These are phyloP conservation scores for Agrilus mali DNA, from an alignment of 2,888 invertebrate genomes.

Conservation along the genomic window DNA sequence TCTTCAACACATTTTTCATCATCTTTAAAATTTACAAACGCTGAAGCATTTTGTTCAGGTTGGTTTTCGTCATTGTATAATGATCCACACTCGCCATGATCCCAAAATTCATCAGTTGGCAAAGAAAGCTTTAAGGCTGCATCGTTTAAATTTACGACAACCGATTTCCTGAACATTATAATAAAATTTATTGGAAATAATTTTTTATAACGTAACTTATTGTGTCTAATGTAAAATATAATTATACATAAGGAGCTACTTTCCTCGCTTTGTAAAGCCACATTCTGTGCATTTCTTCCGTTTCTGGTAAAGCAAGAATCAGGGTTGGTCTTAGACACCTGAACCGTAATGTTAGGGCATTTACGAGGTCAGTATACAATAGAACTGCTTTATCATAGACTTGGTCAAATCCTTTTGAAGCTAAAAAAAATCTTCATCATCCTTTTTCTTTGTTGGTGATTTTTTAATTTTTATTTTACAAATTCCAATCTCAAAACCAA, in stretches of 20 bases:
- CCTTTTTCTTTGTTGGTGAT: too few species aligned
- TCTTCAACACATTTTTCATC: too few species aligned
- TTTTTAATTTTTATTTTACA: slow-evolving; percentile 19
- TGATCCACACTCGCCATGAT: too few species aligned
- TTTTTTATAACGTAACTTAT: neutral
- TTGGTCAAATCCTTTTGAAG: slow-evolving; percentile 25
- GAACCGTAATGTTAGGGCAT: slow-evolving; percentile 28
- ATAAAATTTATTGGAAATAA: too few species aligned
- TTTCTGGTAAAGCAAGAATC: slow-evolving; percentile 28
- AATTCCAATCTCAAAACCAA: slow-evolving; percentile 33
- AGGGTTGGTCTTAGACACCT: slow-evolving; percentile 28
- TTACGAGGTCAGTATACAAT: slow-evolving; percentile 29
- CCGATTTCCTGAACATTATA: too few species aligned
- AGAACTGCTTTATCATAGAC: slow-evolving; percentile 19
- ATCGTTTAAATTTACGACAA: too few species aligned
- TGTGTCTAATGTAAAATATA: neutral
- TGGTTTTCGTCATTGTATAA: too few species aligned
- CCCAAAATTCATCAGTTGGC: too few species aligned
- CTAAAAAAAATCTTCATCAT: slow-evolving; percentile 15
- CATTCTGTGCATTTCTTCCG: slow-evolving; percentile 24
- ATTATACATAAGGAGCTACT: slow-evolving; percentile 9
- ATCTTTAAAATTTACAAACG: too few species aligned
- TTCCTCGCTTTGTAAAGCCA: slow-evolving; percentile 21
- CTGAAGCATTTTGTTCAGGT: too few species aligned
- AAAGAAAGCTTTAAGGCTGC: too few species aligned